Evolutionary conservation across 2,797 vertebrate genomes (phyloP).

Genomic region (Pempheris klunzingeri): DNA sequence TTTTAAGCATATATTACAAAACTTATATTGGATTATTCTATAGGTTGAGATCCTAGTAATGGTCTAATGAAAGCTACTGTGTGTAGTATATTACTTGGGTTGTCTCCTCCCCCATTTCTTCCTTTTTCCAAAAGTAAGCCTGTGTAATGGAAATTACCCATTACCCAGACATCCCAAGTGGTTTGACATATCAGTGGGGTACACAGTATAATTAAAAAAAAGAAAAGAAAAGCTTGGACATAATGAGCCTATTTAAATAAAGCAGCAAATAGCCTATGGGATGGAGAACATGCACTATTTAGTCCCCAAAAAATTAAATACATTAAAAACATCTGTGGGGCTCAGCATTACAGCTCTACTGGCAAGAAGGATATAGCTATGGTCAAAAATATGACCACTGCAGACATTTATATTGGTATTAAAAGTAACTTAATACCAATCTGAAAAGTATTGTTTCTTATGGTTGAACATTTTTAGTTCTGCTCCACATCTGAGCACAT

Average conservation of each 20-base stretch:
- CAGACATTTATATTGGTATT: slow-evolving; percentile 4
- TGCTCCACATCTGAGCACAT: slow-evolving; percentile 2
- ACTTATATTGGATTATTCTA: slow-evolving; percentile 24
- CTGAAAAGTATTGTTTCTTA: slow-evolving; percentile 51
- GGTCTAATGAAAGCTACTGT: slow-evolving; percentile 18
- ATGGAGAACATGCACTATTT: slow-evolving; percentile 41
- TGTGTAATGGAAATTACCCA: slow-evolving; percentile 47
- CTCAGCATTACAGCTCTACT: slow-evolving; percentile 29
- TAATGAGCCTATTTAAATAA: slow-evolving; percentile 4
- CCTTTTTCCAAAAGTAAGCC: slow-evolving; percentile 21
- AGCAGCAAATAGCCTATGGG: slow-evolving; percentile 2
- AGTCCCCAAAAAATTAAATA: slow-evolving; percentile 26
- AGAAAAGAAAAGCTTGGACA: not conserved
- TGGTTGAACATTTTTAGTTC: not conserved
- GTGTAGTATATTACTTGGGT: not conserved
- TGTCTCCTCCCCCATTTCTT: not conserved
- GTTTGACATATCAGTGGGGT: slow-evolving; percentile 34
- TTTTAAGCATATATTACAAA: slow-evolving; percentile 28
- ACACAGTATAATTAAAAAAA: slow-evolving; percentile 22
- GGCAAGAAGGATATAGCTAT: slow-evolving; percentile 8
- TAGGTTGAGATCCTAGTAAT: slow-evolving; percentile 1
- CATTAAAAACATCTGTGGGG: not conserved
- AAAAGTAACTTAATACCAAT: slow-evolving; percentile 34
- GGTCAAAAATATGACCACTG: slow-evolving; percentile 22
- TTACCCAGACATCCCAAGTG: slow-evolving; percentile 37